These are phyloP conservation scores for Condylostylus longicornis DNA, from an alignment of 1,140 invertebrate species.

Conservation along the genomic window DNA sequence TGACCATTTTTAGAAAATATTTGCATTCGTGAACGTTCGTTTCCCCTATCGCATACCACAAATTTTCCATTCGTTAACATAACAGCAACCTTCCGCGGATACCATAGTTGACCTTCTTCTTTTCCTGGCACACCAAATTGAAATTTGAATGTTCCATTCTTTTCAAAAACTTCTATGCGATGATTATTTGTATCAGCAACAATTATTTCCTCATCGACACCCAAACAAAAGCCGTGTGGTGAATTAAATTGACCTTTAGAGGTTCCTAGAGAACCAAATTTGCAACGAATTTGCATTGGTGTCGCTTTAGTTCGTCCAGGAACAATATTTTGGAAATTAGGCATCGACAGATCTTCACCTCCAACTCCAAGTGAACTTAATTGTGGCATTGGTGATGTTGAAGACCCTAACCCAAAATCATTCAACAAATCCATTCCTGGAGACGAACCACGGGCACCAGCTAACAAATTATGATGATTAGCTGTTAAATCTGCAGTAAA, in stretches of 20 bases:
- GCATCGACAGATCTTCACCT: slow-evolving; percentile 18
- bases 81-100: slow-evolving; percentile 88
- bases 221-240: slow-evolving; percentile 91
- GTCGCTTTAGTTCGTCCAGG: slow-evolving; percentile 54
- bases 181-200: slow-evolving; percentile 95
- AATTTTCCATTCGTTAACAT: slow-evolving; percentile 77
- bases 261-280: slow-evolving; percentile 85
- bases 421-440: slow-evolving; percentile 35
- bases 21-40: slow-evolving; percentile 91
- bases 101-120: slow-evolving; percentile 92
- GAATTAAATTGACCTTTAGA: slow-evolving; percentile 89
- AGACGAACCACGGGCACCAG: slow-evolving; percentile 37
- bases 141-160: slow-evolving; percentile 73
- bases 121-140: slow-evolving; percentile 82
- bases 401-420: slow-evolving; percentile 38
- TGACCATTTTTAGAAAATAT: slow-evolving; percentile 80
- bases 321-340: slow-evolving; percentile 25
- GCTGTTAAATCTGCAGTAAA: slow-evolving; percentile 16
- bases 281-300: slow-evolving; percentile 75
- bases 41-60: slow-evolving; percentile 91
- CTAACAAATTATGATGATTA: slow-evolving; percentile 21
- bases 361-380: slow-evolving; percentile 16
- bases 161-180: slow-evolving; percentile 85
- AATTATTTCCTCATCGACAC: slow-evolving; percentile 85
- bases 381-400: slow-evolving; percentile 44